phyloP scores from a whole-genome alignment of 2,888 invertebrate species.

The Phalera bucephala region DNA sequence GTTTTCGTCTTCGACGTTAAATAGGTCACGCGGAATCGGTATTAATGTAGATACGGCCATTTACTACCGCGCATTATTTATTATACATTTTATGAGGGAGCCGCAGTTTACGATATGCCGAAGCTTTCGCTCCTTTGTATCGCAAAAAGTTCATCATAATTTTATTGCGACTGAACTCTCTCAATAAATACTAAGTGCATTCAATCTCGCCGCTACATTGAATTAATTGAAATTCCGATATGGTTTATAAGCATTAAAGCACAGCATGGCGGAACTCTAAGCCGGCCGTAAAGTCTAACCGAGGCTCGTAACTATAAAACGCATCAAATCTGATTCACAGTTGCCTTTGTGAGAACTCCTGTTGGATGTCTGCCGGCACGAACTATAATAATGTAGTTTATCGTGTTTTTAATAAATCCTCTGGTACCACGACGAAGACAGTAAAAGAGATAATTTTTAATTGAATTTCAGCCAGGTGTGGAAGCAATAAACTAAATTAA shows the following conservation, averaged over 20 bases:
- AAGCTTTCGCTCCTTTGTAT: background rate
- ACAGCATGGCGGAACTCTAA: slow-evolving; percentile 42
- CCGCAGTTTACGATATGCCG: background rate
- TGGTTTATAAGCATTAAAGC: slow-evolving; percentile 42
- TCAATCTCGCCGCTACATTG: slow-evolving; percentile 20
- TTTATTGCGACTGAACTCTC: background rate
- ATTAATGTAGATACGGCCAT: slow-evolving; percentile 17
- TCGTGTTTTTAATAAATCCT: slow-evolving; percentile 63
- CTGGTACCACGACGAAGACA: slow-evolving; percentile 44
- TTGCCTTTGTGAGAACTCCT: slow-evolving; percentile 60
- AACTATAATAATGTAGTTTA: slow-evolving; percentile 60
- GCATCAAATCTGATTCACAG: slow-evolving; percentile 66
- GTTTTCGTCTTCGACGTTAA: slow-evolving; percentile 23
- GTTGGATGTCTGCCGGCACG: slow-evolving; percentile 52
- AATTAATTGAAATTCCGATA: slow-evolving; percentile 39
- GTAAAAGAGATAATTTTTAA: slow-evolving; percentile 67
- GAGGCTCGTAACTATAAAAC: slow-evolving; percentile 64
- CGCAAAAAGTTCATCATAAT: background rate
- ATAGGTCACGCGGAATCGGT: slow-evolving; percentile 17
- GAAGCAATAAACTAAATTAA: slow-evolving; percentile 49
- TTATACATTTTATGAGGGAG: slow-evolving; percentile 6
- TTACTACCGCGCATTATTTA: slow-evolving; percentile 19
- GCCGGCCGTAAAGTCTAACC: slow-evolving; percentile 60
- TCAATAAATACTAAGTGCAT: slow-evolving; percentile 11
- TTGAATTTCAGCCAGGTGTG: slow-evolving; percentile 68